These are phyloP conservation scores for Lapara coniferarum DNA, from an alignment of 2,888 invertebrate species.

Conservation along the genomic window DNA sequence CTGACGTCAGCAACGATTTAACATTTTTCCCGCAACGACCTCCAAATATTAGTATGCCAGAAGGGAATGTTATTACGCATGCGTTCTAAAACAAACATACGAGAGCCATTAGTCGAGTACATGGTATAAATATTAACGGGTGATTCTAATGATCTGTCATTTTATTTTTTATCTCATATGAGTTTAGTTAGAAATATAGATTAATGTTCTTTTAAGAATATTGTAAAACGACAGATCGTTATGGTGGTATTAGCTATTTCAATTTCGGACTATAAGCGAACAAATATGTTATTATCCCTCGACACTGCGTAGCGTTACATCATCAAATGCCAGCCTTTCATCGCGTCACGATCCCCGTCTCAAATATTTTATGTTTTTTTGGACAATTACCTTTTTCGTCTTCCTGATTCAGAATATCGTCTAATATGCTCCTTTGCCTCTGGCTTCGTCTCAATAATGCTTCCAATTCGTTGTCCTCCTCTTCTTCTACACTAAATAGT, in stretches of 20 bases:
- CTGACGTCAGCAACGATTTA: slow-evolving; percentile 53
- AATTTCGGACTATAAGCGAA: slow-evolving; percentile 56
- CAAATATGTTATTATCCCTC: slow-evolving; percentile 55
- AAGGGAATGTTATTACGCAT: slow-evolving; percentile 84
- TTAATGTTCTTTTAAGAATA: slow-evolving; percentile 43
- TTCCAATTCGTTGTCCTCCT: slow-evolving; percentile 85
- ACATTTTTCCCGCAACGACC: slow-evolving; percentile 67
- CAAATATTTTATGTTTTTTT: slow-evolving; percentile 32
- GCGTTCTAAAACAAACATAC: slow-evolving; percentile 84
- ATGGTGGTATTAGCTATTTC: slow-evolving; percentile 54
- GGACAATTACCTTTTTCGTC: slow-evolving; percentile 81
- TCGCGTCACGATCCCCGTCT: slow-evolving; percentile 55
- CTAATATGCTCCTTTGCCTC: slow-evolving; percentile 87
- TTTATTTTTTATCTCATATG: background rate
- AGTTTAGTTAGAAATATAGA: slow-evolving; percentile 7
- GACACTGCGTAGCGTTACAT: slow-evolving; percentile 74
- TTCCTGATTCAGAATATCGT: slow-evolving; percentile 86
- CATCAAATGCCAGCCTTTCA: slow-evolving; percentile 63
- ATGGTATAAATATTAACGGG: slow-evolving; percentile 46
- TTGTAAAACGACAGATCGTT: slow-evolving; percentile 48
- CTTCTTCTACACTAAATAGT: slow-evolving; percentile 73
- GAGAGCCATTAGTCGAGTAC: slow-evolving; percentile 71
- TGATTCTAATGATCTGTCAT: slow-evolving; percentile 49
- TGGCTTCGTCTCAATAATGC: slow-evolving; percentile 86
- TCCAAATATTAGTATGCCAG: slow-evolving; percentile 83